These are phyloP conservation scores for Philopotamus ludificatus DNA, from an alignment of 1,140 invertebrate species.

Conservation along the genomic window DNA sequence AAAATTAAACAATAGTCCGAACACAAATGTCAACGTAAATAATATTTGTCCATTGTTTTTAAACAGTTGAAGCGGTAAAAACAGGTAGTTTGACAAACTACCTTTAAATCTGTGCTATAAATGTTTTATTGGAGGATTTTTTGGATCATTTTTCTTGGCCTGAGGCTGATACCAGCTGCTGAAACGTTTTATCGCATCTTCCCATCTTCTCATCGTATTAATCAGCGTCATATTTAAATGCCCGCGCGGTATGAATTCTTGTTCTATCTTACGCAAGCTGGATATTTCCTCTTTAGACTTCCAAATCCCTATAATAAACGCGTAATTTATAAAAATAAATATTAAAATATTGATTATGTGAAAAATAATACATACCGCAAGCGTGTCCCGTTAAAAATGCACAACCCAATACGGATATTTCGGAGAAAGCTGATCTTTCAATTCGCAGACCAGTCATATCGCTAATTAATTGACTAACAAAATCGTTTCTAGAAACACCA, in stretches of 20 bases:
- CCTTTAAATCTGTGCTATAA: conserved; percentile 26
- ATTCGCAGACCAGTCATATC: conserved; percentile 74
- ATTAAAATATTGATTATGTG: not conserved
- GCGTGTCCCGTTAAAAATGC: conserved; percentile 80
- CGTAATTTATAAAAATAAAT: not conserved
- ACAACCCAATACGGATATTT: conserved; percentile 78
- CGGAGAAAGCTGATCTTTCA: conserved; percentile 65
- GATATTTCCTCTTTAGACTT: conserved; percentile 65
- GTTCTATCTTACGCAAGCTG: conserved; percentile 60
- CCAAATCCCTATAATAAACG: conserved; percentile 69
- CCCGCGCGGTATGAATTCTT: conserved; percentile 61
- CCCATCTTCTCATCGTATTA: conserved; percentile 65
- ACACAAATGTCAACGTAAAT: not conserved
- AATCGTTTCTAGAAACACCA: conserved; percentile 90
- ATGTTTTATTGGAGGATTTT: conserved; percentile 18
- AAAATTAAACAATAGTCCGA: too few species aligned
- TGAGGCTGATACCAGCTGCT: conserved; percentile 63
- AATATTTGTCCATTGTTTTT: not conserved
- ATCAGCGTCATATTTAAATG: conserved; percentile 53
- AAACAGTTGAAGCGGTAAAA: conserved; percentile 12
- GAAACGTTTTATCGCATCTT: conserved; percentile 66
- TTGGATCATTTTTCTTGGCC: conserved; percentile 24
- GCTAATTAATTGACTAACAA: conserved; percentile 82
- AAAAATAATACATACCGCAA: conserved; percentile 59
- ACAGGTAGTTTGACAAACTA: conserved; percentile 22